phyloP scores from a whole-genome alignment of 2,888 invertebrate species.

The Gymnosoma rotundatum region DNA sequence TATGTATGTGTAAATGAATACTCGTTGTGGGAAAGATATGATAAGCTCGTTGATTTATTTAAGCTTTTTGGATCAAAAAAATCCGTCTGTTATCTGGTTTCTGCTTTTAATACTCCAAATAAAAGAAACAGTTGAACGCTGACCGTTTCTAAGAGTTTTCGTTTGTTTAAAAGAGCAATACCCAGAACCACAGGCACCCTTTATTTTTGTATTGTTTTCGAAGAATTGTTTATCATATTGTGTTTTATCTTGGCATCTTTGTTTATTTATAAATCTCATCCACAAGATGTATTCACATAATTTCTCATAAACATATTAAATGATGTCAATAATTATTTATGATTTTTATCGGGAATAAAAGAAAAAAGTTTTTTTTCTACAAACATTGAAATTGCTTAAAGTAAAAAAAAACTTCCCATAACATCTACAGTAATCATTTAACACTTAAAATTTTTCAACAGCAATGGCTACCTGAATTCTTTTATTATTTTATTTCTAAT shows the following conservation, averaged over 20 bases:
- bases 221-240: neutral
- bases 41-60: too few relatives aligned
- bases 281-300: neutral
- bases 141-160: slow-evolving; percentile 4
- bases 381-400: too few relatives aligned
- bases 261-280: slow-evolving; percentile 37
- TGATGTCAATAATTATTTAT: neutral
- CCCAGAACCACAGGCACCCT: slow-evolving; percentile 14
- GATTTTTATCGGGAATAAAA: too few relatives aligned
- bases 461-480: too few relatives aligned
- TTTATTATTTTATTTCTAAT: too few relatives aligned
- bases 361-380: too few relatives aligned
- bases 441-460: too few relatives aligned
- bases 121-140: neutral
- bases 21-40: neutral
- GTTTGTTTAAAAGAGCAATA: neutral
- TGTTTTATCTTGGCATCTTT: slow-evolving; percentile 5
- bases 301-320: neutral
- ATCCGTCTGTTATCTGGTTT: too few relatives aligned
- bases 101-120: too few relatives aligned
- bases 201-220: slow-evolving; percentile 32
- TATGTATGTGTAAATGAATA: neutral
- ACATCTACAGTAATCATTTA: too few relatives aligned
- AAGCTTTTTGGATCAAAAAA: too few relatives aligned
- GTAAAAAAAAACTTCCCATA: too few relatives aligned